phyloP scores from a whole-genome alignment of 2,113 vertebrate genomes.

The Muntiacus reevesi region DNA sequence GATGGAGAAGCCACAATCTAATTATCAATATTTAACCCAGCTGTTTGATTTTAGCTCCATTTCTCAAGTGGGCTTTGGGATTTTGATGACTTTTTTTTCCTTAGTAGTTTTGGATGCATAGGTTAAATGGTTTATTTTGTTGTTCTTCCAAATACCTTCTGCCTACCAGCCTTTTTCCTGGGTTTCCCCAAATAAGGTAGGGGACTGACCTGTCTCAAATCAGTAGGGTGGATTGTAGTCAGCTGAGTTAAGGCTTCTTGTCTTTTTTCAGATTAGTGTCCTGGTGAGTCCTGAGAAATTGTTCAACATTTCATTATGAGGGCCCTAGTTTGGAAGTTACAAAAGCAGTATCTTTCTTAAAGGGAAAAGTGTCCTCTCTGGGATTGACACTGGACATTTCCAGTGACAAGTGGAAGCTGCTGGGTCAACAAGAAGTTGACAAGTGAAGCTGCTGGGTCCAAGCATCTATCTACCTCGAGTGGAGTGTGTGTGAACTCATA shows the following conservation, averaged over 20 bases:
- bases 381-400: not conserved
- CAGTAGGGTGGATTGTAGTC: not conserved
- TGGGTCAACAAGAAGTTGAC: not conserved
- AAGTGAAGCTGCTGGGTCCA: not conserved
- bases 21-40: not conserved
- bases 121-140: not conserved
- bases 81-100: not conserved
- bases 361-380: not conserved
- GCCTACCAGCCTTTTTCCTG: not conserved
- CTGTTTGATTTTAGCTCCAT: not conserved
- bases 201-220: not conserved
- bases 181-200: not conserved
- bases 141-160: not conserved
- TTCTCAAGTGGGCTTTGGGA: not conserved
- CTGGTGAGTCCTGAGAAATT: not conserved
- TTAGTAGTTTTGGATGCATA: not conserved
- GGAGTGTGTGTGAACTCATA: not conserved
- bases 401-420: not conserved
- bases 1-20: not conserved
- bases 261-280: not conserved
- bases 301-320: not conserved
- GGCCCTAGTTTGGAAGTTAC: not conserved
- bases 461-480: not conserved
- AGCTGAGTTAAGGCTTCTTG: not conserved
- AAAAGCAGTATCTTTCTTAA: not conserved